Evolutionary conservation across 2,797 vertebrate species (phyloP).

Genomic region (Channa striata): DNA sequence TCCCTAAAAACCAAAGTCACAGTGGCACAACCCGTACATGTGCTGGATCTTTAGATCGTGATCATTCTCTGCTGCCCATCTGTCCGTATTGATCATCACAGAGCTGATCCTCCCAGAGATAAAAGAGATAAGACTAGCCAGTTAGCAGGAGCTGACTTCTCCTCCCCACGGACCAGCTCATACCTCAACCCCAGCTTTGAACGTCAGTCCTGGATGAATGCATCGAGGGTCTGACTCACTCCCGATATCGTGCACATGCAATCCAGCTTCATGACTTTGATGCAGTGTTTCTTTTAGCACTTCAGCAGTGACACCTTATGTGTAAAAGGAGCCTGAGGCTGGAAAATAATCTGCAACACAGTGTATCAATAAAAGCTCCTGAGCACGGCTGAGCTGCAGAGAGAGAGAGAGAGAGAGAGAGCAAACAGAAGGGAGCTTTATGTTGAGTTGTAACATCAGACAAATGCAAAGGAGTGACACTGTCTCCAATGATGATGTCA

Average conservation of each 20-base stretch:
- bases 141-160: slow-evolving; percentile 62
- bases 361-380: slow-evolving; percentile 12
- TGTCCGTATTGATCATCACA: slow-evolving; percentile 48
- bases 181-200: slow-evolving; percentile 53
- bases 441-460: slow-evolving; percentile 29
- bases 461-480: slow-evolving; percentile 11
- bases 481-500: slow-evolving; percentile 16
- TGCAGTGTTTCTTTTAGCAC: slow-evolving; percentile 45
- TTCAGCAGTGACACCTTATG: slow-evolving; percentile 42
- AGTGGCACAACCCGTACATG: slow-evolving; percentile 10
- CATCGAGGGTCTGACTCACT: slow-evolving; percentile 59
- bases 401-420: slow-evolving; percentile 6
- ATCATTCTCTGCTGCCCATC: slow-evolving; percentile 31
- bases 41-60: slow-evolving; percentile 11
- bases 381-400: slow-evolving; percentile 21
- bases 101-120: slow-evolving; percentile 62
- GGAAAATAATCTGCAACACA: slow-evolving; percentile 9
- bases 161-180: slow-evolving; percentile 53
- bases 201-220: slow-evolving; percentile 56
- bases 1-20: slow-evolving; percentile 8
- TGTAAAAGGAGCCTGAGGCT: slow-evolving; percentile 31
- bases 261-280: slow-evolving; percentile 49
- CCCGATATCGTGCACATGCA: slow-evolving; percentile 49
- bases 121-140: slow-evolving; percentile 52
- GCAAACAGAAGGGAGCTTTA: background rate